Evolutionary conservation across 2,797 vertebrate species (phyloP).

Genomic region (Urosaurus nigricauda): DNA sequence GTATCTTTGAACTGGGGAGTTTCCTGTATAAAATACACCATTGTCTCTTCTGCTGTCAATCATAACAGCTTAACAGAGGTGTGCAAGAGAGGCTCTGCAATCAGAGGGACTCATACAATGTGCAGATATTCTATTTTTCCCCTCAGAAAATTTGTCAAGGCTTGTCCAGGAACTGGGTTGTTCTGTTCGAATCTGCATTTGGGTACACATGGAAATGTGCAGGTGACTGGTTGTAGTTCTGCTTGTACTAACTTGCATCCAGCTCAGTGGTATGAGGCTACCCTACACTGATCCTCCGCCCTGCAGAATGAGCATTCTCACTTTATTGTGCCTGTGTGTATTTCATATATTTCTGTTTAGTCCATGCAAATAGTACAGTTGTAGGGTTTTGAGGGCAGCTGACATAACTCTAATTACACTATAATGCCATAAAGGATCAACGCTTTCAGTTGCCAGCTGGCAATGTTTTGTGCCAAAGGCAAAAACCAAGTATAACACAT

Average conservation of each 20-base stretch:
- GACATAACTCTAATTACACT: neutral
- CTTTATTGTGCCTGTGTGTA: neutral
- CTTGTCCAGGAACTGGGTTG: neutral
- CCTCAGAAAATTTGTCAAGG: constrained; percentile 29
- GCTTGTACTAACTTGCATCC: neutral
- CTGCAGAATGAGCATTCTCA: neutral
- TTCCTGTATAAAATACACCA: constrained; percentile 9
- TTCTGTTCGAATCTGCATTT: constrained; percentile 45
- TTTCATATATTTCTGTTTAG: neutral
- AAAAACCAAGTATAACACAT: neutral
- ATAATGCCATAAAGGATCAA: neutral
- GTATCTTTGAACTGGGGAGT: constrained; percentile 51
- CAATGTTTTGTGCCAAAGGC: neutral
- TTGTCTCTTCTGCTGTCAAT: constrained; percentile 56
- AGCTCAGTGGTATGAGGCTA: neutral
- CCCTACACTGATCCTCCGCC: too few relatives aligned
- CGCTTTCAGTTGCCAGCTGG: neutral
- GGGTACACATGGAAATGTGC: constrained; percentile 43
- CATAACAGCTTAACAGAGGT: constrained; percentile 45
- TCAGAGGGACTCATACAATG: constrained; percentile 47
- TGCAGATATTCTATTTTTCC: constrained; percentile 20
- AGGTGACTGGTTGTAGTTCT: constrained; percentile 47
- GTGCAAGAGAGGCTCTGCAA: constrained; percentile 30
- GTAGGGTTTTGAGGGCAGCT: neutral
- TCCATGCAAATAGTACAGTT: neutral